These are phyloP conservation scores for Drosophila mimetica DNA, from an alignment of 2,888 invertebrate genomes.

Conservation along the genomic window DNA sequence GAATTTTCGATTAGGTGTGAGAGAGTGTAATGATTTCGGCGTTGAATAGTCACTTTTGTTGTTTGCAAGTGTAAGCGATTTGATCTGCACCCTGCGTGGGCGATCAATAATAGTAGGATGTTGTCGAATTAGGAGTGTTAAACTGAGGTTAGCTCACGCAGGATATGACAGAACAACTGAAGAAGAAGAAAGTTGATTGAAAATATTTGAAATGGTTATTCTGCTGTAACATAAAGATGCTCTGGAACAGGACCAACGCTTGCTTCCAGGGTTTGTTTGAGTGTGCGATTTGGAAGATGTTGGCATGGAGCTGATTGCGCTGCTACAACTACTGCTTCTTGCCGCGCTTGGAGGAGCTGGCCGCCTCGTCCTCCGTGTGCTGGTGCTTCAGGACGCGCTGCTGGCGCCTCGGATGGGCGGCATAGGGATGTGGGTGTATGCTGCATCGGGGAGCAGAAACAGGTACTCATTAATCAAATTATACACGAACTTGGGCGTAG, in stretches of 20 bases:
- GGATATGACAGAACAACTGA: not conserved
- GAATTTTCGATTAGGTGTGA: conserved; percentile 16
- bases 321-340: conserved; percentile 56
- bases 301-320: not conserved
- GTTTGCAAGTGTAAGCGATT: not conserved
- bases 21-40: conserved; percentile 19
- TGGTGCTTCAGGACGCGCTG: conserved; percentile 79
- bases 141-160: not conserved
- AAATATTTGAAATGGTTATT: not conserved
- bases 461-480: conserved; percentile 13
- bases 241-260: conserved; percentile 19
- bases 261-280: conserved; percentile 20
- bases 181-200: not conserved
- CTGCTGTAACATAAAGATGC: conserved; percentile 5
- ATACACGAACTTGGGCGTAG: not conserved
- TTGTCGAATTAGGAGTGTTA: not conserved
- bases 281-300: conserved; percentile 7
- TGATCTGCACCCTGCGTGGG: conserved; percentile 1
- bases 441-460: conserved; percentile 52
- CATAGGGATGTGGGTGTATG: conserved; percentile 84
- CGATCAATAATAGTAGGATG: not conserved
- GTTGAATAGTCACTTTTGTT: conserved; percentile 23
- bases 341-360: conserved; percentile 48
- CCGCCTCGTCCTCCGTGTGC: conserved; percentile 51
- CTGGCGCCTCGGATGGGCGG: conserved; percentile 81